Evolutionary conservation across 2,797 vertebrate genomes (phyloP).

Genomic region (Chaetodon trifasciatus): DNA sequence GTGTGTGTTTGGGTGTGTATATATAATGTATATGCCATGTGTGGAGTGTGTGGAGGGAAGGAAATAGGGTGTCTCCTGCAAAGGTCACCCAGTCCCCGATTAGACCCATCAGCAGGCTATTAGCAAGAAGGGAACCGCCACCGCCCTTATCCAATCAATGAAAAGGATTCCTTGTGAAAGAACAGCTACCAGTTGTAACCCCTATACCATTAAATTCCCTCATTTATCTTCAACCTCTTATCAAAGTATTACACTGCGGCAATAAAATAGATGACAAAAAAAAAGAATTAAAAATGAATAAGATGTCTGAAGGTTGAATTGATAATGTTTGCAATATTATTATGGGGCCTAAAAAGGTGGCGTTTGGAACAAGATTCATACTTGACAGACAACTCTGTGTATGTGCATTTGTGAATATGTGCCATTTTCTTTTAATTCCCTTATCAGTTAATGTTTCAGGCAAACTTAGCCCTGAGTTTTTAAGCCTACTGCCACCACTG

Average conservation of each 20-base stretch:
- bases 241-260: conserved; percentile 26
- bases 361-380: conserved; percentile 42
- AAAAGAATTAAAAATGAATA: conserved; percentile 34
- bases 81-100: conserved; percentile 71
- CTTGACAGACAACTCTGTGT: conserved; percentile 13
- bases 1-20: conserved; percentile 11
- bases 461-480: conserved; percentile 49
- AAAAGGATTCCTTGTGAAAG: conserved; percentile 52
- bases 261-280: conserved; percentile 13
- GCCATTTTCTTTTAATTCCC: conserved; percentile 61
- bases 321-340: conserved; percentile 44
- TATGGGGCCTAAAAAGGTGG: conserved; percentile 30
- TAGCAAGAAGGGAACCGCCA: conserved; percentile 58
- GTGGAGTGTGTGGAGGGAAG: conserved; percentile 19
- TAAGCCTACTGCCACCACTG: conserved; percentile 25
- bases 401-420: conserved; percentile 17
- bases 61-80: conserved; percentile 49
- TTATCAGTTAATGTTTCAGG: conserved; percentile 72
- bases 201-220: conserved; percentile 27
- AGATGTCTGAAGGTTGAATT: conserved; percentile 44
- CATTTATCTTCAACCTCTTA: conserved; percentile 27
- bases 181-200: conserved; percentile 45
- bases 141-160: conserved; percentile 62
- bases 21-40: background rate
- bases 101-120: conserved; percentile 71